Percentiles rank a stretch among this genome's conserved stretches.
phyloP scores from a whole-genome alignment of 1,140 invertebrate species.

The Aphis craccivora region DNA sequence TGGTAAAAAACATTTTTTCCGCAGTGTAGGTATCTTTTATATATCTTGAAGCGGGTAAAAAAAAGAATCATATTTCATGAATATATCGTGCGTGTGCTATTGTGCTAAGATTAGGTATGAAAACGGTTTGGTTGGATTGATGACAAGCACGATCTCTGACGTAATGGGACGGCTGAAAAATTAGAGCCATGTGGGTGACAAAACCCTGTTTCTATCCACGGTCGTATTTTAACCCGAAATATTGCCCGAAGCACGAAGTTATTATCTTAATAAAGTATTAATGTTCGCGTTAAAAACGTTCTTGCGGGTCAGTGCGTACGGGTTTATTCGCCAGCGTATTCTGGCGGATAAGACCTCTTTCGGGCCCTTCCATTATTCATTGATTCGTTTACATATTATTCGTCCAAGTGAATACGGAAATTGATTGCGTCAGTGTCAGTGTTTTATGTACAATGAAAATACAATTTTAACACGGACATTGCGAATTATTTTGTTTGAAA shows the following conservation, averaged over 20 bases:
- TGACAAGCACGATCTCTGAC: background rate
- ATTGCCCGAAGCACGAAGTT: background rate
- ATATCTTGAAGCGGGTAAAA: too few species aligned
- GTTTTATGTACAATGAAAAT: background rate
- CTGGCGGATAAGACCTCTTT: background rate
- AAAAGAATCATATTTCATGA: too few species aligned
- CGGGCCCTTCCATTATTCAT: background rate
- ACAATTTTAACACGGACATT: background rate
- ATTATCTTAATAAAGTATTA: background rate
- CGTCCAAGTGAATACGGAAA: background rate
- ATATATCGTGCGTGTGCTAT: too few species aligned
- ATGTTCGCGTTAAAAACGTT: background rate
- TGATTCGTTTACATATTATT: background rate
- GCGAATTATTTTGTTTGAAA: background rate
- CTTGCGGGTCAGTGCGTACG: background rate
- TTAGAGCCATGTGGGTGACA: background rate
- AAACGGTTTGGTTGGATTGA: background rate
- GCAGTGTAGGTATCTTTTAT: too few species aligned
- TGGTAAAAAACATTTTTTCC: too few species aligned
- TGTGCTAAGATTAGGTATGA: background rate
- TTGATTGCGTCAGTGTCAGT: background rate
- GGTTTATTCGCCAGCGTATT: background rate
- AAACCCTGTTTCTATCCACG: background rate
- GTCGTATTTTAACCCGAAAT: background rate
- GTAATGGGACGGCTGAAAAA: background rate